Percentiles rank a stretch among this genome's conserved stretches.
Evolutionary conservation across 2,797 vertebrate species (phyloP).

Genomic region (Loris lydekkerianus): DNA sequence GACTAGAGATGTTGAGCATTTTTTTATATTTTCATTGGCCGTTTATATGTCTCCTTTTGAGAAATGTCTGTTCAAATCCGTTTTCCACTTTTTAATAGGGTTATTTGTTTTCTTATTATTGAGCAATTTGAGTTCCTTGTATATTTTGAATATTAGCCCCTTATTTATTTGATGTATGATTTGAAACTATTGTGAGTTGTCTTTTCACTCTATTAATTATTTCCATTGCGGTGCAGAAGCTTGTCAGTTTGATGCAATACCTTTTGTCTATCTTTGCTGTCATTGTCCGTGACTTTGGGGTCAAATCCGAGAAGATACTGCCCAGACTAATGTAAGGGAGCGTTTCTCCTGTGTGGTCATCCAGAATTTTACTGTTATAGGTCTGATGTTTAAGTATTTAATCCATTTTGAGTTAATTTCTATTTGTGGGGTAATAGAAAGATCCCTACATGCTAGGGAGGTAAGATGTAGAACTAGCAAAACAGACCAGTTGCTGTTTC

Average conservation of each 20-base stretch:
- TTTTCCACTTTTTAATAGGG: not conserved
- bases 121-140: not conserved
- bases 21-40: not conserved
- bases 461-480: conserved; percentile 8
- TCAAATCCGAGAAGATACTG: not conserved
- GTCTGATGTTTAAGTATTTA: not conserved
- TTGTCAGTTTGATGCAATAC: not conserved
- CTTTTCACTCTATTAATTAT: not conserved
- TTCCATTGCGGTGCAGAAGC: not conserved
- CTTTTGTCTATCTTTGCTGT: not conserved
- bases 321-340: not conserved
- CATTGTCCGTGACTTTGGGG: not conserved
- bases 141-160: not conserved
- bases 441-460: not conserved
- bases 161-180: not conserved
- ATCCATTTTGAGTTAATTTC: not conserved
- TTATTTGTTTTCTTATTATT: not conserved
- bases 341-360: not conserved
- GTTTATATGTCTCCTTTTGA: not conserved
- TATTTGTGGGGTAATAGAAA: not conserved
- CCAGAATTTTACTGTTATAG: not conserved
- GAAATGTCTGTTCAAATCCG: not conserved
- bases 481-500: conserved; percentile 30
- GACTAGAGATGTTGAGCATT: not conserved
- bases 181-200: not conserved